Base-by-base conservation (phyloP, 1,140 invertebrate species). In the Diorhabda elongata region DNA sequence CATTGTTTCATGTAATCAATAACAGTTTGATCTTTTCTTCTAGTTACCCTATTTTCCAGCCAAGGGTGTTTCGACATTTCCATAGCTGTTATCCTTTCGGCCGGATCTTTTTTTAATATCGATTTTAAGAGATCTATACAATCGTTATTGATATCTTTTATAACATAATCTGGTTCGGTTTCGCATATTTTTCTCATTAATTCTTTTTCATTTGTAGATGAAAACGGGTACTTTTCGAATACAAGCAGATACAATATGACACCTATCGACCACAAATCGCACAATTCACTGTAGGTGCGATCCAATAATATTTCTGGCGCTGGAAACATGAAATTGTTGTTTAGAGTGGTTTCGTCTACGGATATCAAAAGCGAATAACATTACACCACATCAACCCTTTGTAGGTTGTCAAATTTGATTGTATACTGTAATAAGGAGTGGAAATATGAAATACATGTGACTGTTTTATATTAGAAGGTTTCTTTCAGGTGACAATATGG, bases 251-350 rank as follows among this genome's bases (percentile, higher is more conserved):
- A 87, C 75, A 84, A 80, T 59, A 87, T 87, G 3, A 87, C 80
- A 42, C 86, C 86, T 73, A 87, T 81, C 0, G 85, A 82, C 86
- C 86, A 87, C 8, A 87, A 81, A 76, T 87, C 86, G 76, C 86
- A 87, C 70, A 84, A 82, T 71, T 87, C 83, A 73, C 85, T 86
- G 77, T 87, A 87, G 0, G 82, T 81, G 68, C 84, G 83, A 61
- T 83, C 83, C 44, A 81, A 79, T 58, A 87, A 79, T 61, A 87
- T 86, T 82, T 87, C 86, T 43, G 86, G 86, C 56, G 86, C 85
- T 82, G 45, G 66, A 75, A 78, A 73, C 11, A 42, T 41, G 8
- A 61, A 56, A 59, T 56, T 26, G 26, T 26, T 26, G 26, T 26
- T 26, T 26, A 26, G 26, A 26, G 26, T 26, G 26, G 26, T 26